Conservation (phyloP, 2,797 vertebrate species). For the Sandelia bainsii region DNA sequence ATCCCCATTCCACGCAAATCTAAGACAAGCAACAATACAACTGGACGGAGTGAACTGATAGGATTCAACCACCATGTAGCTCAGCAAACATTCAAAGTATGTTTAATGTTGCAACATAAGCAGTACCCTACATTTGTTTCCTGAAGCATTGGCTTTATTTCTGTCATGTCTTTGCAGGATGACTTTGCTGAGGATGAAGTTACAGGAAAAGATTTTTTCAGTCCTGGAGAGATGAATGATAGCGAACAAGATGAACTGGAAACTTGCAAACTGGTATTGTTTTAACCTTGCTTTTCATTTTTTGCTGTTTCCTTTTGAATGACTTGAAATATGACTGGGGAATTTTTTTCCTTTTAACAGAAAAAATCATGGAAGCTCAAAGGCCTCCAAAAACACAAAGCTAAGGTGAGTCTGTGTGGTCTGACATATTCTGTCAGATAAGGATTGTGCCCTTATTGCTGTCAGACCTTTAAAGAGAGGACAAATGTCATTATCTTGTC, state of each 20-base stretch:
- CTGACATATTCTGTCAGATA: neutral
- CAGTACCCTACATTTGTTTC: neutral
- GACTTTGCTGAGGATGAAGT: conserved; percentile 37
- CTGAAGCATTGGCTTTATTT: neutral
- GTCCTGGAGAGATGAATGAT: conserved; percentile 17
- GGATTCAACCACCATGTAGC: conserved; percentile 1
- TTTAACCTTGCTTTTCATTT: neutral
- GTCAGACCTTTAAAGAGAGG: neutral
- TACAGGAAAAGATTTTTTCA: conserved; percentile 10
- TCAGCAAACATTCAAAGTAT: conserved; percentile 26
- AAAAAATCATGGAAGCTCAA: conserved; percentile 64
- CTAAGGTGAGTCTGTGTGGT: conserved; percentile 48
- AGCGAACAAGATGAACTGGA: conserved; percentile 47
- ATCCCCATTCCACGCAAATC: neutral
- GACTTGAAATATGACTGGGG: neutral
- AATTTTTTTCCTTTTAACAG: conserved; percentile 30
- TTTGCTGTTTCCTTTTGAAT: neutral
- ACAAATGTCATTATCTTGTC: fast-evolving
- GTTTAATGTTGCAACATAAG: neutral
- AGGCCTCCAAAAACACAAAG: conserved; percentile 36
- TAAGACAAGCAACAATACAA: neutral
- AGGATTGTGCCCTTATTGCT: neutral
- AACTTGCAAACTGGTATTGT: conserved; percentile 58
- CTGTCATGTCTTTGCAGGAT: conserved; percentile 28
- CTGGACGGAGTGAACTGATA: neutral